Percentiles rank a stretch among this genome's conserved stretches.
These are phyloP conservation scores for Cephalopachus bancanus DNA, from an alignment of 2,797 vertebrate species.

Conservation along the genomic window DNA sequence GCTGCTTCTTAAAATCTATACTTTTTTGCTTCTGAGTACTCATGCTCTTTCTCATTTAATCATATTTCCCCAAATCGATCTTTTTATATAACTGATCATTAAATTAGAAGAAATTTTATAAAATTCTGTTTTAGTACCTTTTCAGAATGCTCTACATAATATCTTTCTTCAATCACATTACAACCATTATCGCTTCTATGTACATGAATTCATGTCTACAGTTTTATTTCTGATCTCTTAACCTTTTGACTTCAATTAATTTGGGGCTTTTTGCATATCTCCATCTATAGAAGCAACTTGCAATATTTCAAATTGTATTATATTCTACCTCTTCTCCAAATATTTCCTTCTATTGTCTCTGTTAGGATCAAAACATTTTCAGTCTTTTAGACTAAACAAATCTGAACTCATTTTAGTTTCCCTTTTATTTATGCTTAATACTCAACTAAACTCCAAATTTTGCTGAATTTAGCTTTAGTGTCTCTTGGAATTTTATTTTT, in stretches of 20 bases:
- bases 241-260: neutral
- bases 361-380: neutral
- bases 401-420: conserved; percentile 2
- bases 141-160: neutral
- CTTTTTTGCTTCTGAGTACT: neutral
- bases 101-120: neutral
- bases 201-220: neutral
- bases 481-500: conserved; percentile 11
- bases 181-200: neutral
- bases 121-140: neutral
- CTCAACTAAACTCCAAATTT: neutral
- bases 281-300: neutral
- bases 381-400: neutral
- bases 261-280: neutral
- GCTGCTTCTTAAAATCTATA: neutral
- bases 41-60: neutral
- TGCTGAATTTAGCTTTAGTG: neutral
- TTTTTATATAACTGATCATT: neutral
- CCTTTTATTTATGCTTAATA: neutral
- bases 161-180: neutral
- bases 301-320: neutral
- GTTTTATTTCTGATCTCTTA: neutral
- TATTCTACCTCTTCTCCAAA: neutral
- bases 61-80: neutral
- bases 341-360: neutral